Base-by-base conservation (phyloP, 2,888 invertebrate species). In the Noctua fimbriata region DNA sequence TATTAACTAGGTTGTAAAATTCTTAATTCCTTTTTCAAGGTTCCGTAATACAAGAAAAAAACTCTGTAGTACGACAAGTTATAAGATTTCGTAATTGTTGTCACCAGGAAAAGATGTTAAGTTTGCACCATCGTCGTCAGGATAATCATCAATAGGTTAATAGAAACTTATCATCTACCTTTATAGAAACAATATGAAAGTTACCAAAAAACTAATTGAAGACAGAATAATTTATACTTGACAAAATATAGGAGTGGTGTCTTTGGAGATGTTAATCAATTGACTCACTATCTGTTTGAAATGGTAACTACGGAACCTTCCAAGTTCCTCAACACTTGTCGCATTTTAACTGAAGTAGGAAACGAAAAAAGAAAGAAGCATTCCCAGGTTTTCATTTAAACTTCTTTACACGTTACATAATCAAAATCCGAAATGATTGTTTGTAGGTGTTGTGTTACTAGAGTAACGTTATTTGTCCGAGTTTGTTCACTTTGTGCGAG, bases 381-480 rank as follows among this genome's bases (percentile, higher is more conserved):
- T 58, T 63, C 72, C 44, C 47, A 16, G 44, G 66, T 41, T 58
- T 73, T 69, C 32, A 73, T 78, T 78, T 66, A 28, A 69, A 72
- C 69, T 83, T 81, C 47, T 71, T 76, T 36, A 7, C 52, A 2
- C n/a, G 70, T 80, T 83, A 67, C 74, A 65, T 69, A 74, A 79
- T 79, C 79, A 79, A 49, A 79, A 24, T 67, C 36, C 16, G 10
- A 58, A 86, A 72, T 63, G 21, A 75, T 83, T 80, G 83, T 83
- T 73, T 60, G 76, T 71, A 78, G 84, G 84, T 81, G 82, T 81
- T 63, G 71, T 73, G 74, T 74, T 78, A 67, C 52, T 55, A 63
- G 49, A 84, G 75, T 78, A 71, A 69, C 32, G 74, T 78, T 87
- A 75, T 77, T 86, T 84, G 83, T 81, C 78, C 82, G 77, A 85